Conservation (phyloP, 1,140 invertebrate species). For the Apis florea region DNA sequence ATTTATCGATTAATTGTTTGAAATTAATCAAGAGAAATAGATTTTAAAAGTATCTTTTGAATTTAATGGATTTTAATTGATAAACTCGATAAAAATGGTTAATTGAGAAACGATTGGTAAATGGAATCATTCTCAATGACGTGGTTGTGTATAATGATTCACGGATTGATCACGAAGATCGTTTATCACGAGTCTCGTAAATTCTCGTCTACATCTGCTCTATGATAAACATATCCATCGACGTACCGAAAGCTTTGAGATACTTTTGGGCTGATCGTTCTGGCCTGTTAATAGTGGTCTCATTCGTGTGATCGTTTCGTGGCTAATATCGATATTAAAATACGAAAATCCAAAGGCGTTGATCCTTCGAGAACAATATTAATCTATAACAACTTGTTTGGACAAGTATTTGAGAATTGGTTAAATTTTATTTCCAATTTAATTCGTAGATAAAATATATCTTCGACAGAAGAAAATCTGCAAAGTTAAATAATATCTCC, state of each 20-base stretch:
- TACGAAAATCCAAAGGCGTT: too few relatives aligned
- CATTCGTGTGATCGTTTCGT: neutral
- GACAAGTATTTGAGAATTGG: too few relatives aligned
- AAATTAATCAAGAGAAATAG: too few relatives aligned
- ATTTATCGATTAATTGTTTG: too few relatives aligned
- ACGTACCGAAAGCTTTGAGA: conserved; percentile 8
- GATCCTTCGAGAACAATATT: neutral
- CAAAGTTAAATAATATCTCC: too few relatives aligned
- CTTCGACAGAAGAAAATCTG: too few relatives aligned
- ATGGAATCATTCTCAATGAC: neutral
- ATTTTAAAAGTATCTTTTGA: too few relatives aligned
- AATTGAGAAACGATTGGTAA: neutral
- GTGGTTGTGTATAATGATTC: conserved; percentile 1
- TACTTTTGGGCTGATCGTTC: conserved; percentile 24
- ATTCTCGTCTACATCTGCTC: conserved; percentile 6
- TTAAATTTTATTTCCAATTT: too few relatives aligned
- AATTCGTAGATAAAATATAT: too few relatives aligned
- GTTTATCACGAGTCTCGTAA: conserved; percentile 37
- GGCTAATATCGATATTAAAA: conserved; percentile 11
- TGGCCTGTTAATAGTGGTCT: neutral
- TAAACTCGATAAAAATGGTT: neutral
- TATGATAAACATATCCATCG: conserved; percentile 40
- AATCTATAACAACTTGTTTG: neutral
- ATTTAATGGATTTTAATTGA: too few relatives aligned
- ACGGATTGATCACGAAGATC: conserved; percentile 22